Evolutionary conservation across 2,888 invertebrate species (phyloP).

Genomic region (Horisme vitalbata): DNA sequence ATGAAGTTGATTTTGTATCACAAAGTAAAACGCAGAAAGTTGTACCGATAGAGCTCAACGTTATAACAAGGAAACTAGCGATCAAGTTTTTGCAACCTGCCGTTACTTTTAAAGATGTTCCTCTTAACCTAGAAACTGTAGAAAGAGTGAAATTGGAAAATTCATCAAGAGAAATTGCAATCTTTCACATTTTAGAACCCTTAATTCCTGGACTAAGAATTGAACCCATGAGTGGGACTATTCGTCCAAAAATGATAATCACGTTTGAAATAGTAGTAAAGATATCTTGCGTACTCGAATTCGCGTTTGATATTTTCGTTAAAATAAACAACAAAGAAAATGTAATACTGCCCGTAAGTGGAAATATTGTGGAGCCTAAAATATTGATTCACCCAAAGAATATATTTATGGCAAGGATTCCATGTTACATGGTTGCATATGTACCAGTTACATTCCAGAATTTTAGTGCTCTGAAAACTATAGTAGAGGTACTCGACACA

Average conservation of each 20-base stretch:
- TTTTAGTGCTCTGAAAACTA: conserved; percentile 48
- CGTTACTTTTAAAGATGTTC: conserved; percentile 66
- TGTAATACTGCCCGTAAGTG: conserved; percentile 65
- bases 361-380: conserved; percentile 77
- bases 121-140: conserved; percentile 62
- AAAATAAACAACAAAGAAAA: conserved; percentile 75
- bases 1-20: conserved; percentile 61
- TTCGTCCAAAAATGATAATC: conserved; percentile 76
- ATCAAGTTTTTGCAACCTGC: conserved; percentile 66
- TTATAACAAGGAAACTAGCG: conserved; percentile 65
- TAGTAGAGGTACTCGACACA: conserved; percentile 58
- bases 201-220: conserved; percentile 71
- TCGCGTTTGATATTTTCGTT: conserved; percentile 60
- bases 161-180: conserved; percentile 76
- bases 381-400: conserved; percentile 72
- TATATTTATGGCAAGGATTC: conserved; percentile 76
- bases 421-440: conserved; percentile 62
- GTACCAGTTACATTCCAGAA: conserved; percentile 70
- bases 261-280: conserved; percentile 69
- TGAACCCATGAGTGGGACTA: conserved; percentile 75
- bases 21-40: conserved; percentile 38
- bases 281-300: conserved; percentile 69
- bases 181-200: conserved; percentile 77
- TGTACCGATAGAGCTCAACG: conserved; percentile 59
- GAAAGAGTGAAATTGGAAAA: conserved; percentile 78